A percentile compares a stretch with the other conserved stretches of the same genome.
Conservation (phyloP, 2,888 invertebrate species). For the Eucriotettix oculatus region DNA sequence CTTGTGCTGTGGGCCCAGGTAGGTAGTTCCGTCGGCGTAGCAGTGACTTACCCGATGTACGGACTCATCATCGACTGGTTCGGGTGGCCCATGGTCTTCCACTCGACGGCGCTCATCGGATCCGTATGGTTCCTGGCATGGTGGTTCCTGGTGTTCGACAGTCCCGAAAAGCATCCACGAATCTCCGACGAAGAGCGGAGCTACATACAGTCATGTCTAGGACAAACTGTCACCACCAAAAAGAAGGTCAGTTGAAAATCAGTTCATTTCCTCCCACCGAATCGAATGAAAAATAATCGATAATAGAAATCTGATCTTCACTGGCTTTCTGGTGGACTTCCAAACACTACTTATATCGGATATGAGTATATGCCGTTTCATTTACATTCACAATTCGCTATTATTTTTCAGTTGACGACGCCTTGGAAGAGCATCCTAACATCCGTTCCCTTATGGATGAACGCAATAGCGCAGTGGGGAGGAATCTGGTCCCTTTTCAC, state of each 20-base stretch:
- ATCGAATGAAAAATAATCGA: too few species aligned
- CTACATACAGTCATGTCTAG: background rate
- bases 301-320: too few species aligned
- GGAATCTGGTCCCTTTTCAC: slow-evolving; percentile 53
- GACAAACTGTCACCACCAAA: background rate
- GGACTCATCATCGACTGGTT: background rate
- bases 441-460: slow-evolving; percentile 45
- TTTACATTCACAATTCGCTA: background rate
- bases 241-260: background rate
- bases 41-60: background rate
- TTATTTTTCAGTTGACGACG: slow-evolving; percentile 26
- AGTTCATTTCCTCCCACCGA: too few species aligned
- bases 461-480: slow-evolving; percentile 47
- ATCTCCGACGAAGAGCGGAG: background rate
- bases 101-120: background rate
- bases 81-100: background rate
- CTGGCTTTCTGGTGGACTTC: too few species aligned
- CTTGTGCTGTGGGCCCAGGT: too few species aligned
- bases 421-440: slow-evolving; percentile 45
- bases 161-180: background rate
- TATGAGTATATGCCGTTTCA: too few species aligned
- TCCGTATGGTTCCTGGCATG: background rate
- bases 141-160: background rate
- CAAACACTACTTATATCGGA: too few species aligned
- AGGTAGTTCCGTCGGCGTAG: background rate